Conservation (phyloP, 2,888 invertebrate species). For the Acanthacorydalis orientalis region DNA sequence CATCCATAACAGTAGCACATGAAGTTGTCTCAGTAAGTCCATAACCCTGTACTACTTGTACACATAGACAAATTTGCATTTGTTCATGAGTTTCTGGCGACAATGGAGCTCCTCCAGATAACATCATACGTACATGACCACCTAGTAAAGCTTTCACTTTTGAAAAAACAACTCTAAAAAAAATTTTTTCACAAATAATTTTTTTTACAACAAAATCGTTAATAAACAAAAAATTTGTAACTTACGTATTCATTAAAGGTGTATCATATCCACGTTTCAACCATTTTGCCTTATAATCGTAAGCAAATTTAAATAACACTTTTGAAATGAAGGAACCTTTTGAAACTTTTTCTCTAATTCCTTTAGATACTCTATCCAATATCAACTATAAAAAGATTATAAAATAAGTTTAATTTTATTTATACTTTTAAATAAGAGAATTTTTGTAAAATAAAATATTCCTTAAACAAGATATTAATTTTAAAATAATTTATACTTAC, state of each 20-base stretch:
- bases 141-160: conserved; percentile 51
- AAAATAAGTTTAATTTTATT: not conserved
- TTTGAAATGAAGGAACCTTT: conserved; percentile 62
- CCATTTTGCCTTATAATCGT: conserved; percentile 82
- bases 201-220: not conserved
- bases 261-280: conserved; percentile 67
- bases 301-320: conserved; percentile 85
- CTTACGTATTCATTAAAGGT: conserved; percentile 51
- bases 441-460: too few species aligned
- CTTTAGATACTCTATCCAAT: conserved; percentile 93
- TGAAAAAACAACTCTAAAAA: conserved; percentile 37
- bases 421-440: not conserved
- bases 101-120: conserved; percentile 90
- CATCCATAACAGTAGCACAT: conserved; percentile 73
- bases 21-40: conserved; percentile 96
- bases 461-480: not conserved
- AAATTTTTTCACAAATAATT: not conserved
- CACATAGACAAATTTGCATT: conserved; percentile 80
- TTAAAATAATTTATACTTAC: conserved; percentile 32
- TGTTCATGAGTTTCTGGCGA: conserved; percentile 92
- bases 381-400: conserved; percentile 49
- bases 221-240: conserved; percentile 5
- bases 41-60: conserved; percentile 83
- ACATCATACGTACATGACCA: conserved; percentile 72
- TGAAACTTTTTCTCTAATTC: conserved; percentile 84